These are phyloP conservation scores for Tiphia femorata DNA, from an alignment of 2,888 invertebrate genomes.

Conservation along the genomic window DNA sequence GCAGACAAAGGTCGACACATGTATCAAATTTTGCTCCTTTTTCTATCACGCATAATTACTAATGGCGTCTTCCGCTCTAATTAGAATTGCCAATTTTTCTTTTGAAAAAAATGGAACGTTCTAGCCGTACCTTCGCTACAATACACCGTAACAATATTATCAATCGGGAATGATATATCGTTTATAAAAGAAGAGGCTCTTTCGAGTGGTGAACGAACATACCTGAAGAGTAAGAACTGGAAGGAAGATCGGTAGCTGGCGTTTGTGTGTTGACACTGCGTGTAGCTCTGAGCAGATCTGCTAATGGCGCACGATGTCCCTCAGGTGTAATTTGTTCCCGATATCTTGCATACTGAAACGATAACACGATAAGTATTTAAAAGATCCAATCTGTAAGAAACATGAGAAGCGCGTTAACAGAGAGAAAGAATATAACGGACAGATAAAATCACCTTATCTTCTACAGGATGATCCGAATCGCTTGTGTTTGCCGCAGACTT, in stretches of 20 bases:
- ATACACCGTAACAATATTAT: too few species aligned
- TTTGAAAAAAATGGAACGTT: too few species aligned
- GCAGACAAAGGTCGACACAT: conserved; percentile 11
- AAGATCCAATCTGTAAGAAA: background rate
- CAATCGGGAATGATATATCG: too few species aligned
- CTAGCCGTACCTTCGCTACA: too few species aligned
- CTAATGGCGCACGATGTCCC: conserved; percentile 87
- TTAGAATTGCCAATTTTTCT: too few species aligned
- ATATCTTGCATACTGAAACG: conserved; percentile 65
- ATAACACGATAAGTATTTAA: background rate
- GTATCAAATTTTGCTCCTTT: conserved; percentile 1
- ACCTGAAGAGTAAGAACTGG: conserved; percentile 81
- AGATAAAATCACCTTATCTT: conserved; percentile 73
- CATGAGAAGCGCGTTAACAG: too few species aligned
- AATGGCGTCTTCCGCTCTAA: too few species aligned
- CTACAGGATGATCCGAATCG: conserved; percentile 69
- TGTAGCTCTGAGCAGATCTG: conserved; percentile 78
- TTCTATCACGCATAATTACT: background rate
- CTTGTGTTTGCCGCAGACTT: conserved; percentile 66
- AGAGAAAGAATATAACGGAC: too few species aligned
- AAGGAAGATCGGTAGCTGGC: conserved; percentile 78
- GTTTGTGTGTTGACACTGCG: conserved; percentile 89
- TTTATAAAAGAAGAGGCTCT: background rate
- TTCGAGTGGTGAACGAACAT: too few species aligned
- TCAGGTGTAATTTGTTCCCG: conserved; percentile 81